These are phyloP conservation scores for Lepus americanus DNA, from an alignment of 2,113 vertebrate genomes.

Conservation along the genomic window DNA sequence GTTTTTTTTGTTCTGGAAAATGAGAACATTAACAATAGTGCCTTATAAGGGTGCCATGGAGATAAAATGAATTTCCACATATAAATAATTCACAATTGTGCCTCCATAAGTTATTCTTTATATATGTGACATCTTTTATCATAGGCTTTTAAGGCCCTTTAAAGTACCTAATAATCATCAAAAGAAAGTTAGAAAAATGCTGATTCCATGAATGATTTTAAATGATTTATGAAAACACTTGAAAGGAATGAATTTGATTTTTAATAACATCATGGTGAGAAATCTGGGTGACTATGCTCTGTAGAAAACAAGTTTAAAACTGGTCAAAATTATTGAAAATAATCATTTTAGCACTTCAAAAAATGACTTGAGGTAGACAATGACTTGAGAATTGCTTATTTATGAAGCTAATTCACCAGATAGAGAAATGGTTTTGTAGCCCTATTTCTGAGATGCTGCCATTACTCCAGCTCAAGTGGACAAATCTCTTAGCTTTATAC, in stretches of 20 bases:
- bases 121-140: slow-evolving; percentile 1
- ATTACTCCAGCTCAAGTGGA: neutral
- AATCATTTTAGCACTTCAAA: neutral
- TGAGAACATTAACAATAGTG: neutral
- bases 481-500: neutral
- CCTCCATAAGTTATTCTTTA: slow-evolving; percentile 2
- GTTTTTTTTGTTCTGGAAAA: slow-evolving; percentile 23
- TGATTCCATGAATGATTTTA: neutral
- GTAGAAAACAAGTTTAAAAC: neutral
- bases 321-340: slow-evolving; percentile 30
- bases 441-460: neutral
- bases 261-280: neutral
- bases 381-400: neutral
- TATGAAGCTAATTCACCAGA: neutral
- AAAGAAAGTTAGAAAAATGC: neutral
- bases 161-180: neutral
- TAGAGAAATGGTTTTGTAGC: neutral
- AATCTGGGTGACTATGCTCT: neutral
- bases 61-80: neutral
- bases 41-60: neutral
- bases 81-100: neutral
- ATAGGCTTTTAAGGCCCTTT: neutral
- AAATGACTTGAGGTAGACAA: neutral
- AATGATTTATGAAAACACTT: slow-evolving; percentile 44
- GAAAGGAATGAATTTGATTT: neutral